Conservation (phyloP, 2,113 vertebrate species). For the Neolamprologus ventralis region DNA sequence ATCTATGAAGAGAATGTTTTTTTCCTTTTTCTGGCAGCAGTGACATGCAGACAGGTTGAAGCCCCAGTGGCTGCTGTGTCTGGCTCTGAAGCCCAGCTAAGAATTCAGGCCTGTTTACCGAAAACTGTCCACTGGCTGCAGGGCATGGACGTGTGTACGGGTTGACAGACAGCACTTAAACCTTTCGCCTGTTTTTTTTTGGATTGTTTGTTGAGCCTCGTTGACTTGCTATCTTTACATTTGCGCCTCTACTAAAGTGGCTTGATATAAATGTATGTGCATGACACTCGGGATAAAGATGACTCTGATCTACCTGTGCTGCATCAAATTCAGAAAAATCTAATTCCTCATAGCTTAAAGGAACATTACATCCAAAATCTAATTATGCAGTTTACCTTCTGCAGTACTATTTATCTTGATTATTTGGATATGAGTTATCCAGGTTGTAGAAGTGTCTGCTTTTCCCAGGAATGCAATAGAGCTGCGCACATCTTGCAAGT, state of each 20-base stretch:
- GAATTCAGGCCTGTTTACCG: slow-evolving; percentile 1
- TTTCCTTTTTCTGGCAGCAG: background rate
- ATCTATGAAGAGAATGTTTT: background rate
- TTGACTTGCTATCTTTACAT: background rate
- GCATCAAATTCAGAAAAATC: background rate
- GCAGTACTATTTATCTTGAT: background rate
- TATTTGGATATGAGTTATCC: background rate
- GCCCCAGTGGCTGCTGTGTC: background rate
- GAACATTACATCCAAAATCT: accelerated
- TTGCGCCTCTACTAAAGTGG: background rate
- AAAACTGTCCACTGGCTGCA: background rate
- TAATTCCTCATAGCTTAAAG: background rate
- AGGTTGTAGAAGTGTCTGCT: background rate
- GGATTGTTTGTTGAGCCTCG: background rate
- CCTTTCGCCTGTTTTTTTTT: background rate
- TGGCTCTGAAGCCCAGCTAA: background rate
- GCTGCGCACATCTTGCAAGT: background rate
- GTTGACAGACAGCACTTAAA: background rate
- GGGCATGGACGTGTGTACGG: background rate
- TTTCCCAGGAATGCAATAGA: background rate
- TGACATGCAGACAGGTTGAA: slow-evolving; percentile 9
- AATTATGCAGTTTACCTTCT: background rate
- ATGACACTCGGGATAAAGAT: background rate
- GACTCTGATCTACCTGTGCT: background rate
- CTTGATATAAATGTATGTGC: background rate